Evolutionary conservation across 2,113 vertebrate genomes (phyloP).

Genomic region (Scomber japonicus): DNA sequence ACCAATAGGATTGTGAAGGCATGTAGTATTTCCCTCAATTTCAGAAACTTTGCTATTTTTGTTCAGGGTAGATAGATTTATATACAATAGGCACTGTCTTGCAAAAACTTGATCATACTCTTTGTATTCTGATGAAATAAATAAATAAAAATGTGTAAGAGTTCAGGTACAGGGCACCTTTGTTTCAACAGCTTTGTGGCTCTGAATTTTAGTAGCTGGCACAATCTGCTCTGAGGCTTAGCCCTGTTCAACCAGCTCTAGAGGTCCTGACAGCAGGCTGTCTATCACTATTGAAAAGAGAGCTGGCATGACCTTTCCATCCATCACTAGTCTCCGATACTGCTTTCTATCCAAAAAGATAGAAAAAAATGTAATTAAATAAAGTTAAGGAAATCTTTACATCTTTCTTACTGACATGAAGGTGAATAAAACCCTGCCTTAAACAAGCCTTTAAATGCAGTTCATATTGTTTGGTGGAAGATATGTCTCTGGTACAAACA

Average conservation of each 20-base stretch:
- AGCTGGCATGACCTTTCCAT: constrained; percentile 44
- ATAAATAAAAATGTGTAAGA: constrained; percentile 40
- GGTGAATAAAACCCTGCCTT: background rate
- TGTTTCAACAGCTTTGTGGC: constrained; percentile 44
- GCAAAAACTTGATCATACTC: constrained; percentile 19
- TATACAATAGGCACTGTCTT: constrained; percentile 3
- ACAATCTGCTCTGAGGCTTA: constrained; percentile 60
- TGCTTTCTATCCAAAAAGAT: constrained; percentile 20
- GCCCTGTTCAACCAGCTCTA: constrained; percentile 48
- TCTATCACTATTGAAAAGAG: constrained; percentile 37
- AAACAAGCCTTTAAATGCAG: background rate
- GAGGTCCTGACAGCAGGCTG: constrained; percentile 46
- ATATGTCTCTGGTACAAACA: constrained; percentile 5
- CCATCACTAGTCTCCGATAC: constrained; percentile 21
- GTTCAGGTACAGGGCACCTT: constrained; percentile 66
- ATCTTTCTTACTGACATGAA: background rate
- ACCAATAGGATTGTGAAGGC: constrained; percentile 15
- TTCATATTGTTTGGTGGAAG: background rate
- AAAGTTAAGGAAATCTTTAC: constrained; percentile 8
- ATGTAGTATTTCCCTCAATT: background rate
- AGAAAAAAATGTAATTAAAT: background rate
- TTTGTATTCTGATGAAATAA: constrained; percentile 24
- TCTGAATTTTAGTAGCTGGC: constrained; percentile 41
- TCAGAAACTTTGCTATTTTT: constrained; percentile 1
- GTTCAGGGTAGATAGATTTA: background rate